phyloP scores from a whole-genome alignment of 2,888 invertebrate species.

The Pachydiplax longipennis region DNA sequence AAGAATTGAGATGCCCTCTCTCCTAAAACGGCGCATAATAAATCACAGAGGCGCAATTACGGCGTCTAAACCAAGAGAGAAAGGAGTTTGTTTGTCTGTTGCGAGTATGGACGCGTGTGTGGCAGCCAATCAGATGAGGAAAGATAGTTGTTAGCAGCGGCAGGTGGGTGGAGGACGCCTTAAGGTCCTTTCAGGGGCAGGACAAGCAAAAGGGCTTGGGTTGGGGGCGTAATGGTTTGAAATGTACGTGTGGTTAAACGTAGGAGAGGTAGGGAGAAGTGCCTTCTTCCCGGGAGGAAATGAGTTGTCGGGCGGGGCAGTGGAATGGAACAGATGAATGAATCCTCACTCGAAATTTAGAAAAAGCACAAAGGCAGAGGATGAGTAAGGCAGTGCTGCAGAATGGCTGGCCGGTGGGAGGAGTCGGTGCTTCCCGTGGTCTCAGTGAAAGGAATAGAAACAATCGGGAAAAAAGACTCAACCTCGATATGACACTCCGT shows the following conservation, averaged over 20 bases:
- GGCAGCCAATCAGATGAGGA: neutral
- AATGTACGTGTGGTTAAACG: neutral
- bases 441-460: neutral
- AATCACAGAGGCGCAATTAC: neutral
- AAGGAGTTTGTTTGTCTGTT: neutral
- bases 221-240: neutral
- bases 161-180: neutral
- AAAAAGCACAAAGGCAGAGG: neutral
- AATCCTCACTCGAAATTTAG: constrained; percentile 34
- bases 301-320: constrained; percentile 38
- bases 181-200: neutral
- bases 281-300: constrained; percentile 7
- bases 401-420: neutral
- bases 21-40: neutral
- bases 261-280: neutral
- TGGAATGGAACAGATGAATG: constrained; percentile 37
- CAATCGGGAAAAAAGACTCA: neutral
- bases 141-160: neutral
- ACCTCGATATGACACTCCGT: neutral
- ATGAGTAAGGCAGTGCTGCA: neutral
- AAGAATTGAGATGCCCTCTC: no score
- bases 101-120: neutral
- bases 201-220: no score
- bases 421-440: neutral
- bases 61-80: neutral